These are phyloP conservation scores for Pitta sordida DNA, from an alignment of 2,113 vertebrate species.

Conservation along the genomic window DNA sequence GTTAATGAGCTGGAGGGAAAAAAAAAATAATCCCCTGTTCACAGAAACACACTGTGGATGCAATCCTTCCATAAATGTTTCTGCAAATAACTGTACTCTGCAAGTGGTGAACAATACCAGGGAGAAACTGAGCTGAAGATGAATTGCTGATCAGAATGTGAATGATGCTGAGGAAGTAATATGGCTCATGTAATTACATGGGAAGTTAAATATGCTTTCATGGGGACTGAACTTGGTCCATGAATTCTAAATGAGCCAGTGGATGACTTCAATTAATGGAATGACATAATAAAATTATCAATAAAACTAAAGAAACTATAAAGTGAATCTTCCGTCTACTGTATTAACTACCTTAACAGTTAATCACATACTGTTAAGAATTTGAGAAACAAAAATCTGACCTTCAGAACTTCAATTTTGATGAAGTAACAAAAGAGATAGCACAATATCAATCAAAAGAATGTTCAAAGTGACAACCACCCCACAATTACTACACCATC, in stretches of 20 bases:
- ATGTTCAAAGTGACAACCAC: not conserved
- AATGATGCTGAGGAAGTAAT: not conserved
- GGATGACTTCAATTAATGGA: conserved; percentile 27
- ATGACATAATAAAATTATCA: conserved; percentile 29
- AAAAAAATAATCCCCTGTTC: not conserved
- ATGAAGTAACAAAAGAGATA: not conserved
- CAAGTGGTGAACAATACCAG: not conserved
- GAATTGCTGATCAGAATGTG: conserved; percentile 14
- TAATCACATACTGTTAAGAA: not conserved
- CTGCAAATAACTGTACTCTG: not conserved
- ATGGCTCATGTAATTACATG: not conserved
- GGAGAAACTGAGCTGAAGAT: not conserved
- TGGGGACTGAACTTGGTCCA: not conserved
- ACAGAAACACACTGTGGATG: not conserved
- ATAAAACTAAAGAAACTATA: not conserved
- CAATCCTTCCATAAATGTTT: not conserved
- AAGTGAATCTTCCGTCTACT: not conserved
- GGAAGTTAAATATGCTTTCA: conserved; percentile 1
- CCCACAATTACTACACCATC: not conserved
- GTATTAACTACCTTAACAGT: not conserved
- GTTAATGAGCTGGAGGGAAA: not conserved
- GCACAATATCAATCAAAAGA: not conserved
- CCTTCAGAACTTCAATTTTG: not conserved
- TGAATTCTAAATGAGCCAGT: conserved; percentile 41
- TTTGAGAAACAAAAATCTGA: conserved; percentile 1